Evolutionary conservation across 1,140 invertebrate genomes (phyloP), one percentile per base, ranked within the genome.

Genomic region (Drosophila parabipectinata): DNA sequence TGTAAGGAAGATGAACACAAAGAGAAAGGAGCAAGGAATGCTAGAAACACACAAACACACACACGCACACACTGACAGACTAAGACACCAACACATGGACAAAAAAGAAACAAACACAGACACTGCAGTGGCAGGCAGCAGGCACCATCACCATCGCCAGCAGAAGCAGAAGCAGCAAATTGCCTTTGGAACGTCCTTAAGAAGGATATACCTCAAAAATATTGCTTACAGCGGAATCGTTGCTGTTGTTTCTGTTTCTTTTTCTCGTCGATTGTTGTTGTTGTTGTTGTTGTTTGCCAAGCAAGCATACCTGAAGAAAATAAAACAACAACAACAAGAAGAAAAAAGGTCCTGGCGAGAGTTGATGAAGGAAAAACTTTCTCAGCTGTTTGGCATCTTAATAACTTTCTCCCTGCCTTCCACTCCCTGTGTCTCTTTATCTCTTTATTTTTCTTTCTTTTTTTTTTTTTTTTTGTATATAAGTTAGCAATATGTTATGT

Each of bases 121-220:
- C 48, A 52, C 59, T 59, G 77, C 69, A 64, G 59, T 44, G 45
- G 54, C 53, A 59, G 52, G 5, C 26, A 28, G 26, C 26, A 28
- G 5, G 5, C 26, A 28, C 6, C 26, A 28, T 1, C 26, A 26
- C 26, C 53, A 59, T 44, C 18, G 58, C 61, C 44, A 56, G 60
- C 54, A 53, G 56, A 4, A 41, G 58, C 51, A 77, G 61, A 4
- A 41, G 58, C 51, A 77, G 61, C 62, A 82, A 91, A 91, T 91
- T 89, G 89, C 89, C 89, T 91, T 91, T 91, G 89, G 89, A 91
- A 91, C 79, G 89, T 91, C 89, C 89, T 91, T 89, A 91, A 91
- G 89, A 91, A 91, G 81, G 73, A 90, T 90, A 76, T 82, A 73
- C 78, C 78, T 81, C 69, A 79, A 85, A 85, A 87, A 82, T 81